Evolutionary conservation across 2,113 vertebrate species (phyloP), one percentile per base, ranked within the genome.

Genomic region (Callocephalon fimbriatum): DNA sequence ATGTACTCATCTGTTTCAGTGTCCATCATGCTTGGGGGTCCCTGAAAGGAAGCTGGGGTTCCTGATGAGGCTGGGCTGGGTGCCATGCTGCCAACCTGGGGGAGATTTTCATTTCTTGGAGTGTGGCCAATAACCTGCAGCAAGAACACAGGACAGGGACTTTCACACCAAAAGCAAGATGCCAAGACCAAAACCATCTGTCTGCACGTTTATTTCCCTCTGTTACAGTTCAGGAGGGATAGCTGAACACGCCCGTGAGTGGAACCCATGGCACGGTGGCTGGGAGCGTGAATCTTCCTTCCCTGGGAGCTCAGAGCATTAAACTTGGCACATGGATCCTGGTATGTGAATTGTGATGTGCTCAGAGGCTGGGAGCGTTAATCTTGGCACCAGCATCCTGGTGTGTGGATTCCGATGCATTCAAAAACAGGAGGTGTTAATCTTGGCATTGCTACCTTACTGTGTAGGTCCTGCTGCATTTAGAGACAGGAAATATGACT

Each of bases 1-100:
- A 99, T 97, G 97, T 99, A 99, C 95, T 99, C 99, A 5, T 99
- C 99, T 0, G 98, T 99, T 75, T 99, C 99, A 0, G 99, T 99
- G 86, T 98, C 98, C 97, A 99, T 91, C 97, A 98, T 93, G 96
- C 88, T 97, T 15, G 97, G 97, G 87, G 98, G 92, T 29, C 98
- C 98, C 98, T 98, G 98, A 67, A 97, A 99, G 95, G 97, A 98
- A 98, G 98, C 81, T 62, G 94, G 98, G 90, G 94, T 83, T 95
- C 93, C 98, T 97, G 83, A 98, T 90, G 76, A 97, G 62, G 96
- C 74, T 25, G 98, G 97, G 85, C 98, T 98, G 12, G 98, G 97
- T 35, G 98, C 94, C 96, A 98, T 90, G 92, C 98, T 95, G 58
- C 98, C 93, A 76, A 94, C 85, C 38, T 98, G 97, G 90, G 98